These are phyloP conservation scores for Nasalis larvatus DNA, from an alignment of 2,113 vertebrate species.

Conservation along the genomic window DNA sequence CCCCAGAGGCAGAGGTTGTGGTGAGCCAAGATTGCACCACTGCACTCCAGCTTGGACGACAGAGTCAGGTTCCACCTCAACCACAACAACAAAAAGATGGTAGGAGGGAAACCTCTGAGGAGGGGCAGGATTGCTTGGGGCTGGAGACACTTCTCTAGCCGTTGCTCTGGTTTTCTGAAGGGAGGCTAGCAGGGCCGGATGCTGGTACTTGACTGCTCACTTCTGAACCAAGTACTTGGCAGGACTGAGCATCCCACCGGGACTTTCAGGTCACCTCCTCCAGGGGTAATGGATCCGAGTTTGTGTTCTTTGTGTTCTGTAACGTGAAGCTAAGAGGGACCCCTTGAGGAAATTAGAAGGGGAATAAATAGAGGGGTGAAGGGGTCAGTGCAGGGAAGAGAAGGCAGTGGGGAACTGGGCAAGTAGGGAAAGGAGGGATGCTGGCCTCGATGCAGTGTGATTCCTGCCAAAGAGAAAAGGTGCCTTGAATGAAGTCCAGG, in stretches of 20 bases:
- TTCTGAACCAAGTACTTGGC: not conserved
- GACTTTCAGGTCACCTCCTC: not conserved
- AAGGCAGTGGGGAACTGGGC: not conserved
- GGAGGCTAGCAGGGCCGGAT: not conserved
- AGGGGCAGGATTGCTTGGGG: not conserved
- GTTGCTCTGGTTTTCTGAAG: conserved; percentile 21
- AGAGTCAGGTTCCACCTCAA: no score
- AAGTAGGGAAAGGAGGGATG: not conserved
- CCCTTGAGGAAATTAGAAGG: not conserved
- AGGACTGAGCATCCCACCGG: not conserved
- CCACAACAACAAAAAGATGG: no score
- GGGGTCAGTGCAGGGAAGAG: not conserved
- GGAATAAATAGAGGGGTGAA: not conserved
- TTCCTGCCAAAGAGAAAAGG: not conserved
- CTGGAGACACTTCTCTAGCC: not conserved
- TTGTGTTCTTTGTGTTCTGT: not conserved
- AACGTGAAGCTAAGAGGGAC: not conserved
- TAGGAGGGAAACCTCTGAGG: not conserved
- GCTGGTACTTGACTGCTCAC: not conserved
- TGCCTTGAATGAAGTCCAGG: not conserved
- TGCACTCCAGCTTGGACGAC: no score
- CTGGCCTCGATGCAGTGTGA: not conserved
- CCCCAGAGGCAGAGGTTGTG: no score
- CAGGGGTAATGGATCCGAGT: not conserved
- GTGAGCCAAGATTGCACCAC: no score